phyloP scores from a whole-genome alignment of 2,888 invertebrate genomes.

The Stramonita haemastoma region DNA sequence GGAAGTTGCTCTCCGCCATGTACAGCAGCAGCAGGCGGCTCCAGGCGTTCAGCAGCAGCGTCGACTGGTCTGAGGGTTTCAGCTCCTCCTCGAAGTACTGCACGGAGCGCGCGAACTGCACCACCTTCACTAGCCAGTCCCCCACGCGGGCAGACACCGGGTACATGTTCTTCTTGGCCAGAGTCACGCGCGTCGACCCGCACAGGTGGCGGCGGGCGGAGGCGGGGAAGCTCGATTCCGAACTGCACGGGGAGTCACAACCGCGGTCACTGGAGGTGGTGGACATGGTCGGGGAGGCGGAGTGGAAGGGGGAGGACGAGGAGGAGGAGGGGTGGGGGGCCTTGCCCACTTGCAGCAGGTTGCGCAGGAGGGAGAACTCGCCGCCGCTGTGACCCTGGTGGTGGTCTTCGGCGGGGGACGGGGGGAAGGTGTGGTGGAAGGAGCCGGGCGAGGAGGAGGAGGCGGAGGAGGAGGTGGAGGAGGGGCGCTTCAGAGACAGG shows the following conservation, averaged over 20 bases:
- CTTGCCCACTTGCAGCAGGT: conserved; percentile 60
- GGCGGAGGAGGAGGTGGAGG: conserved; percentile 36
- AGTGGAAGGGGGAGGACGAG: conserved; percentile 12
- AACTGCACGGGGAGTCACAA: conserved; percentile 25
- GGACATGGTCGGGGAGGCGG: conserved; percentile 39
- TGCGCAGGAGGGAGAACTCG: conserved; percentile 58
- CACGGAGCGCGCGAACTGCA: conserved; percentile 72
- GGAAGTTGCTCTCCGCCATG: conserved; percentile 76
- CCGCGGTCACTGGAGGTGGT: conserved; percentile 32
- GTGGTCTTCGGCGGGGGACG: conserved; percentile 50
- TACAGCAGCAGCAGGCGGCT: conserved; percentile 71
- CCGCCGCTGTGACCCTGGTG: conserved; percentile 49
- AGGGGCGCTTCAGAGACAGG: conserved; percentile 50
- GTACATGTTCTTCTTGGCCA: conserved; percentile 76
- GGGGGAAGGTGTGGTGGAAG: conserved; percentile 47
- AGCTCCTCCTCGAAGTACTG: conserved; percentile 70
- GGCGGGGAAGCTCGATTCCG: conserved; percentile 25
- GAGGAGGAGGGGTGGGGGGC: not conserved
- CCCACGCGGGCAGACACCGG: conserved; percentile 74
- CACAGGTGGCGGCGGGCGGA: conserved; percentile 52
- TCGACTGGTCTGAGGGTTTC: conserved; percentile 70
- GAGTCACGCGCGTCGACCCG: conserved; percentile 67
- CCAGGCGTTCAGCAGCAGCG: conserved; percentile 73
- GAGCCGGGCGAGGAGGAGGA: conserved; percentile 43
- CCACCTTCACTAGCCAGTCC: conserved; percentile 74